phyloP scores from a whole-genome alignment of 2,113 vertebrate genomes.

The Cnemophilus loriae region DNA sequence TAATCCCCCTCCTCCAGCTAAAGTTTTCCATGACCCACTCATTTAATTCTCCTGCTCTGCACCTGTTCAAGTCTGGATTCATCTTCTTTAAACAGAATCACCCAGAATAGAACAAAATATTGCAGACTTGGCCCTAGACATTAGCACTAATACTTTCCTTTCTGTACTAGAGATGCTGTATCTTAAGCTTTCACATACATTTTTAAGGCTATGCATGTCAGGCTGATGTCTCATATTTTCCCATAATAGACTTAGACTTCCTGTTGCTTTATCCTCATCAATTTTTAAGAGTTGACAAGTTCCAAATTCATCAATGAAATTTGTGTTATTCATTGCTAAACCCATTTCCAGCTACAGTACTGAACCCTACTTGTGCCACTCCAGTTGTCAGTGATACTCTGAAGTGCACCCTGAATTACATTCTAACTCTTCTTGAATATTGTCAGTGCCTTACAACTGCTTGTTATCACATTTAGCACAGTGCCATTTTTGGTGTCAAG shows the following conservation, averaged over 20 bases:
- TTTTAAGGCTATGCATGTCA: neutral
- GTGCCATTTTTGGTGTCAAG: neutral
- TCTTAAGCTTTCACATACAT: neutral
- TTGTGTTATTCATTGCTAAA: neutral
- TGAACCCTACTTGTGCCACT: neutral
- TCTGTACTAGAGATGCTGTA: neutral
- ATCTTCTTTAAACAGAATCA: neutral
- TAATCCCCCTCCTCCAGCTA: neutral
- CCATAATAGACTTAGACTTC: neutral
- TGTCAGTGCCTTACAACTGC: neutral
- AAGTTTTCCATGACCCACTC: neutral
- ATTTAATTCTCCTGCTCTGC: neutral
- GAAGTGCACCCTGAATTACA: neutral
- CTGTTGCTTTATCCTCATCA: neutral
- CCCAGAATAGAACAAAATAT: neutral
- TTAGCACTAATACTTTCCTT: neutral
- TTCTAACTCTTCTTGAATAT: neutral
- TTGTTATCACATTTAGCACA: constrained; percentile 5
- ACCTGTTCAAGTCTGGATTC: neutral
- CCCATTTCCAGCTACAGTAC: neutral
- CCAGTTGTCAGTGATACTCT: neutral
- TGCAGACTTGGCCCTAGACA: neutral
- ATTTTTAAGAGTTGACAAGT: neutral
- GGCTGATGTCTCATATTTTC: neutral
- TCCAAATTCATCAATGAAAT: neutral